These are phyloP conservation scores for Cephonodes hylas DNA, from an alignment of 2,888 invertebrate genomes.

Conservation along the genomic window DNA sequence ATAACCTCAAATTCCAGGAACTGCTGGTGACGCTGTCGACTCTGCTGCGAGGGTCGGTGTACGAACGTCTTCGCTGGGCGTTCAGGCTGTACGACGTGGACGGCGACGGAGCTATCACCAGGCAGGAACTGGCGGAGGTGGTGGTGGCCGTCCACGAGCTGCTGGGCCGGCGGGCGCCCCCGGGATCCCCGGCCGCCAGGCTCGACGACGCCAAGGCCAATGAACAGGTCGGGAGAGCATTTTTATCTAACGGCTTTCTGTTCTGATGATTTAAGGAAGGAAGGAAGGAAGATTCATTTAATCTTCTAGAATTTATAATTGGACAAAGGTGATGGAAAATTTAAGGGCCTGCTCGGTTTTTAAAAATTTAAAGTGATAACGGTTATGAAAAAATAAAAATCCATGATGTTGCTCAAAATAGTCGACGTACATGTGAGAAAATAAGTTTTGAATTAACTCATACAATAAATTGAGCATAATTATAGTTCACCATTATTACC, in stretches of 20 bases:
- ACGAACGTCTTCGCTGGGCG: conserved; percentile 97
- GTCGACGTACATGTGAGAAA: too few relatives aligned
- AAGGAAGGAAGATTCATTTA: too few relatives aligned
- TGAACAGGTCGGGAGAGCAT: conserved; percentile 82
- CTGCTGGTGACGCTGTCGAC: conserved; percentile 96
- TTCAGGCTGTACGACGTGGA: conserved; percentile 98
- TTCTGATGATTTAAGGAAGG: background rate
- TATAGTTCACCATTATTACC: too few relatives aligned
- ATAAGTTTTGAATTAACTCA: too few relatives aligned
- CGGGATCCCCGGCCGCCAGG: conserved; percentile 80
- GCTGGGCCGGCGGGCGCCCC: conserved; percentile 88
- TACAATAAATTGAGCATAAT: too few relatives aligned
- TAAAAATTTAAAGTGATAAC: too few relatives aligned
- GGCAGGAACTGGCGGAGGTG: conserved; percentile 92
- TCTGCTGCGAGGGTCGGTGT: conserved; percentile 93
- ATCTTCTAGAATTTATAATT: too few relatives aligned
- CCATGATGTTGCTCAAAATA: too few relatives aligned
- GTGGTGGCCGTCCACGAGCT: conserved; percentile 94
- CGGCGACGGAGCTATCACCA: conserved; percentile 96
- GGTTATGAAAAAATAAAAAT: too few relatives aligned
- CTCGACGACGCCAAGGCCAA: conserved; percentile 92
- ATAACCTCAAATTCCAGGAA: conserved; percentile 83
- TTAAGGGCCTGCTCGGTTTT: too few relatives aligned
- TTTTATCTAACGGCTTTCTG: background rate
- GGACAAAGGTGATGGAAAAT: too few relatives aligned